phyloP scores from a whole-genome alignment of 2,888 invertebrate species.

The Amblyjoppa fuscipennis region DNA sequence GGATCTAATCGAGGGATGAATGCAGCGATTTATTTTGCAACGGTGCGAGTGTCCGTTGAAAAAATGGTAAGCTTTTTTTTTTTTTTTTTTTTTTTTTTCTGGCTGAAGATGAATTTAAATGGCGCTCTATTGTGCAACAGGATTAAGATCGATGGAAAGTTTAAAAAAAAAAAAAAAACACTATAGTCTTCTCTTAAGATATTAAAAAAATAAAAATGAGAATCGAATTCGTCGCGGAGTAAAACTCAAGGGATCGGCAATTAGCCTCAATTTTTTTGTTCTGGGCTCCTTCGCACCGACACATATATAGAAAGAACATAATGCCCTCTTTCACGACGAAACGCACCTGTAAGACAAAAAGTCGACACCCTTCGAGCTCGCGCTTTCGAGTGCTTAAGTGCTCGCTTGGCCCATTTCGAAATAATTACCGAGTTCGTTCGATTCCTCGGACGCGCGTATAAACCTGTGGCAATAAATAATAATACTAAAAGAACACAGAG shows the following conservation, averaged over 20 bases:
- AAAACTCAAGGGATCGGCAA: slow-evolving; percentile 14
- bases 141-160: not conserved
- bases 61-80: no score
- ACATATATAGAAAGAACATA: slow-evolving; percentile 6
- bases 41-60: no score
- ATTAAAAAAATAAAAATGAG: not conserved
- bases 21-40: not conserved
- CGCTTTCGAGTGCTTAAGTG: slow-evolving; percentile 29
- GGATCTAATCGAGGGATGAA: not conserved
- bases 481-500: not conserved
- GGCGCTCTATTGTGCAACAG: not conserved
- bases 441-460: slow-evolving; percentile 9
- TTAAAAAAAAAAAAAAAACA: not conserved
- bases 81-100: no score
- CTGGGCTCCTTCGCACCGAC: not conserved
- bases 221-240: not conserved
- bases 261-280: slow-evolving; percentile 47
- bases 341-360: slow-evolving; percentile 58
- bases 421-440: slow-evolving; percentile 49
- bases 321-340: slow-evolving; percentile 25
- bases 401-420: slow-evolving; percentile 35
- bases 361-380: slow-evolving; percentile 48
- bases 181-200: not conserved
- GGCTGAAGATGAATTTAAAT: not conserved
- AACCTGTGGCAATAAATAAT: slow-evolving; percentile 13